Percentiles rank a stretch among this genome's conserved stretches.
Evolutionary conservation across 1,140 invertebrate genomes (phyloP).

Genomic region (Propsilocerus akamusi): DNA sequence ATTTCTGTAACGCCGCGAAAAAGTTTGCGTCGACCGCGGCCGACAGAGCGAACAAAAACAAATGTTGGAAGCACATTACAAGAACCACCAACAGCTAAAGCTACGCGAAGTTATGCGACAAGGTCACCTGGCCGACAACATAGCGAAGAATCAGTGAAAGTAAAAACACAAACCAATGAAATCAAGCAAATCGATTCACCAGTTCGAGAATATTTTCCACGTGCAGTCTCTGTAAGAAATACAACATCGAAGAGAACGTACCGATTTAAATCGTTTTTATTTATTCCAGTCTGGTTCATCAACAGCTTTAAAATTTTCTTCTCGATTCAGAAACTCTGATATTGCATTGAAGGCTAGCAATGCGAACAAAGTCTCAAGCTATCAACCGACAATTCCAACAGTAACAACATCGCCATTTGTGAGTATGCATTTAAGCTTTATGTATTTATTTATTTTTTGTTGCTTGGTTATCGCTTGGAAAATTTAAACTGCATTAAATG

Average conservation of each 20-base stretch:
- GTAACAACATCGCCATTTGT: background rate
- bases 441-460: too few species aligned
- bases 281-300: background rate
- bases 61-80: background rate
- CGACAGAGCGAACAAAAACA: background rate
- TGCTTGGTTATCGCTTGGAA: too few species aligned
- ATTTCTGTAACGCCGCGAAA: background rate
- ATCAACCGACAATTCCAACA: background rate
- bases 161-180: background rate
- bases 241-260: too few species aligned
- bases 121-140: background rate
- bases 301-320: background rate
- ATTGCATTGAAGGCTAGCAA: background rate
- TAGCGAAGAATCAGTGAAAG: background rate
- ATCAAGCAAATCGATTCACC: background rate
- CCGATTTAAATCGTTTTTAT: too few species aligned
- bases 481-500: too few species aligned
- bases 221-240: background rate
- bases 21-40: background rate
- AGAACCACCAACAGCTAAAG: background rate
- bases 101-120: background rate
- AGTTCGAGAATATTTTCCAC: background rate
- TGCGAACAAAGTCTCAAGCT: background rate
- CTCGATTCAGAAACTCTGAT: background rate
- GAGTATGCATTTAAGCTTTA: background rate